Evolutionary conservation across 2,888 invertebrate species (phyloP), one percentile per base, ranked within the genome.

Genomic region (Scaptomyza cyrtandrae): DNA sequence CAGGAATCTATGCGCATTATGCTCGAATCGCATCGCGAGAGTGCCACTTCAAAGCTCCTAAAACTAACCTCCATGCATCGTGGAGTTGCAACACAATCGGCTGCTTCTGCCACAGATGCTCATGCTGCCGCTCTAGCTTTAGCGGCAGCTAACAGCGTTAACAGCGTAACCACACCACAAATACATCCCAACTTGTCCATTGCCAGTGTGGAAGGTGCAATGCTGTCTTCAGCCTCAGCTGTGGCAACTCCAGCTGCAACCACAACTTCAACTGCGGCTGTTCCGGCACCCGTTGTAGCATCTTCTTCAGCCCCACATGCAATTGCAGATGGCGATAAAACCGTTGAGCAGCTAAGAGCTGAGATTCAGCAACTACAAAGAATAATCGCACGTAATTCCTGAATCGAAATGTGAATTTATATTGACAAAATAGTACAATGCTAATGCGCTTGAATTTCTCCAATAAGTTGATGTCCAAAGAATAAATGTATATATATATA

Each of bases 1-100:
- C 88, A 90, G 19, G 88, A 87, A 3, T 86, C 91, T 0, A 89
- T 91, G 85, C 87, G 89, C 2, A 88, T 88, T 66, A 55, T 92
- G 19, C 50, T 91, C 2, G 88, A 90, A 24, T 89, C 91, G 7
- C 91, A 91, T 69, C 86, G 89, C 0, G 78, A 88, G 6, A 91
- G 90, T 57, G 91, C 92, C 0, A 78, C 84, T n/a, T 80, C 89
- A 64, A 90, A 91, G 84, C 61, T 91, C 4, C 87, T 84, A 6
- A 91, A 90, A 68, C 64, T 91, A 3, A 80, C 91, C 29, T 78
- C 78, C 6, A 87, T 83, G 7, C 90, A 90, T 63, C 76, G 69
- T n/a, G 78, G 76, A 2, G 1, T 27, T 0, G 31, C 31, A 2
- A 54, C 41, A 16, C 16, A 41, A 10, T 6, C 56, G 7, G 6